A percentile compares a stretch with the other conserved stretches of the same genome.
Conservation (phyloP, 2,888 invertebrate genomes). For the Dynastes grantii region DNA sequence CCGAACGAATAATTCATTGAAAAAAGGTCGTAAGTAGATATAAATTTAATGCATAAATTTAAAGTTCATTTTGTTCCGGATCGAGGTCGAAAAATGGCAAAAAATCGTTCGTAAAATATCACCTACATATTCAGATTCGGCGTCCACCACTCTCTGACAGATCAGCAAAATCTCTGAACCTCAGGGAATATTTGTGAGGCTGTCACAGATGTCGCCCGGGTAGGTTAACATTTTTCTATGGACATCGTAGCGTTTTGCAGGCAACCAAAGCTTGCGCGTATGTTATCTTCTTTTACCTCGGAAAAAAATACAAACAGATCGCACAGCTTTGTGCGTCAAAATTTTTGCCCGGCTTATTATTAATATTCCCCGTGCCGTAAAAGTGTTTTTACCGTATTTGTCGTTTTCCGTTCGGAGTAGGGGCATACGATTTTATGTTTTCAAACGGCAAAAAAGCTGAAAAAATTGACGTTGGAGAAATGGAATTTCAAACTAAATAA, state of each 20-base stretch:
- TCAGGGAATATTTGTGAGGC: conserved; percentile 40
- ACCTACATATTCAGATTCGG: conserved; percentile 45
- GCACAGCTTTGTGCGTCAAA: conserved; percentile 19
- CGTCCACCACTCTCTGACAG: conserved; percentile 41
- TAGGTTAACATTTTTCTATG: conserved; percentile 45
- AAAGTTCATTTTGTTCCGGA: conserved; percentile 39
- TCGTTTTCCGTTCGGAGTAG: too few species aligned
- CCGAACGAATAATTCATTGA: conserved; percentile 39
- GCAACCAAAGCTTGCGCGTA: not conserved
- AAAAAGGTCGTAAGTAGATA: conserved; percentile 41
- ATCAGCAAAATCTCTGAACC: conserved; percentile 45
- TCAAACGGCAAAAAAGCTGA: too few species aligned
- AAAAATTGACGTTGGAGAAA: too few species aligned
- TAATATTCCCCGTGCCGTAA: not conserved
- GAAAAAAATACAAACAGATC: conserved; percentile 32
- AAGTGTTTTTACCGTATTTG: too few species aligned
- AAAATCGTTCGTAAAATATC: conserved; percentile 45
- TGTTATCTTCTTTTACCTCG: conserved; percentile 3
- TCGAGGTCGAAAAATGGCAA: conserved; percentile 42
- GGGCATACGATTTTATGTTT: too few species aligned
- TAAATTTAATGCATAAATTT: conserved; percentile 47
- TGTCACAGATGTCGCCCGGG: conserved; percentile 38
- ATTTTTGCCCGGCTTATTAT: conserved; percentile 15
- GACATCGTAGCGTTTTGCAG: conserved; percentile 21
- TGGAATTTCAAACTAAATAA: too few species aligned